Evolutionary conservation across 2,797 vertebrate genomes (phyloP), one percentile per base, ranked within the genome.

Genomic region (Atherinosoma microstoma): DNA sequence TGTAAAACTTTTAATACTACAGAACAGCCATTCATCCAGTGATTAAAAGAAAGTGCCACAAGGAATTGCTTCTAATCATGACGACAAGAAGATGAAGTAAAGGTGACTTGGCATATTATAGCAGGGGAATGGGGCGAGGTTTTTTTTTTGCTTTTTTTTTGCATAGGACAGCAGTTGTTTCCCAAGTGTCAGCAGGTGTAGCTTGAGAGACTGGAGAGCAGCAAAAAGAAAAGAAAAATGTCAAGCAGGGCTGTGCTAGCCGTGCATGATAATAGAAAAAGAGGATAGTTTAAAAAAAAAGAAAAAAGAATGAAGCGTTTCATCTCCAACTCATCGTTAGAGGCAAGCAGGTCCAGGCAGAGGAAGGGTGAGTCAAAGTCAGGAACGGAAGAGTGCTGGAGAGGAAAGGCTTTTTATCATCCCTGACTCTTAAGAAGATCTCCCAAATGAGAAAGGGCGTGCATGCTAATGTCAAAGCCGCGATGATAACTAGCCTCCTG

Each of bases 341-440:
- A 92, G 78, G 80, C 87, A 84, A 79, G 76, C 85, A 84, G 84
- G 91, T 91, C 87, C 87, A 59, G 87, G 82, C 81, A 83, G 67
- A 87, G 80, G 87, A 92, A 92, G 89, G 86, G 87, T 93, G 92
- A 92, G 88, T 90, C 86, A 94, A 94, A 93, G 92, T 92, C 92
- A 90, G 83, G 78, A 86, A 81, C 68, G 85, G 86, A 82, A 85
- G 88, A 87, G 80, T 70, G 35, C 83, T 60, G 51, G 85, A 91
- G 88, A 91, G 85, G 76, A 92, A 93, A 92, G 58, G 87, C 90
- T 91, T 92, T 91, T 93, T 90, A 91, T 93, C 89, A 90, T 90
- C 87, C 86, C 86, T 78, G 84, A 88, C 90, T 91, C 88, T 89
- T 93, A 92, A 92, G 93, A 91, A 90, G 87, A 93, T 93, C 87